Evolutionary conservation across 2,797 vertebrate species (phyloP), one percentile per base, ranked within the genome.

Genomic region (Peromyscus nudipes): DNA sequence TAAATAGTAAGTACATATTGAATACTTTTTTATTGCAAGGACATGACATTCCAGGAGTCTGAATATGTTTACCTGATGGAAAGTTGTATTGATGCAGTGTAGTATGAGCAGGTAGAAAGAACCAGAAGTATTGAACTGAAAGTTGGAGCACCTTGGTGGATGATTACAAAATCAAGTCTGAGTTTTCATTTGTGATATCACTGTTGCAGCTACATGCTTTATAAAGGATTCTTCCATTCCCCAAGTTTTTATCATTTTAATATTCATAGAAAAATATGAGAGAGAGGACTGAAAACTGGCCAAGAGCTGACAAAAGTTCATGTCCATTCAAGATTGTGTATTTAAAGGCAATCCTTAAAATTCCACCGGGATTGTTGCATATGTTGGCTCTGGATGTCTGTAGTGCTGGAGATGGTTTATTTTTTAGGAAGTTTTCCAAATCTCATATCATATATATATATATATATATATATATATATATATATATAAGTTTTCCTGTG

Each of bases 211-310:
- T 71, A 23, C 27, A 65, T 67, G 16, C 55, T 84, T 95, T 79
- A 65, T 76, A 62, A 25, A 52, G 23, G 12, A 81, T 71, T 81
- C 43, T 73, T 93, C 27, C 73, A 14, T 84, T 90, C 9, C 6
- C 25, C n/a, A 71, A 69, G 37, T 83, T 95, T 69, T 83, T n/a
- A 6, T 94, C 46, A 77, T 94, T 71, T 83, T 65, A 71, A 34
- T 31, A 83, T 60, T 65, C 43, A 71, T 65, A 81, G 43, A 67
- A 91, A 67, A 19, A n/a, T 62, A 43, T 40, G 14, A 19, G 17
- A 94, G 57, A 82, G 40, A 69, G 80, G 7, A 85, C 34, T 79
- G 3, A 17, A 90, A 71, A 43, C 25, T 64, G 17, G 27, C 79
- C 65, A 83, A 19, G 4, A 94, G 79, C 19, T 25, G 86, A 52